Conservation (phyloP, 1,140 invertebrate species). For the Globodera rostochiensis region DNA sequence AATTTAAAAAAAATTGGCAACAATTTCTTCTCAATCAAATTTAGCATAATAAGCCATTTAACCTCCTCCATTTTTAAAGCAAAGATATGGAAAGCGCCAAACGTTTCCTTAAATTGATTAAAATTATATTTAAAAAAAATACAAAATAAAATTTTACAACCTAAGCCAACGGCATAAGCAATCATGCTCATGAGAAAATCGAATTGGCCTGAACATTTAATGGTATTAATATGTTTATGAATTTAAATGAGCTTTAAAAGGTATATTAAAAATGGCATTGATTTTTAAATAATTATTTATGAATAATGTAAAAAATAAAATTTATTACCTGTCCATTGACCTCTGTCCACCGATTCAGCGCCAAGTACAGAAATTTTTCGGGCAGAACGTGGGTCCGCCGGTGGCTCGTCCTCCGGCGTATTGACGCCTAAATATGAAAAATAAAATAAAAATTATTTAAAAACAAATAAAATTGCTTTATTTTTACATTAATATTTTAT, state of each 20-base stretch:
- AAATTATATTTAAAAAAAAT: background rate
- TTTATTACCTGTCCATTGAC: slow-evolving; percentile 59
- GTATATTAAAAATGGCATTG: too few species aligned
- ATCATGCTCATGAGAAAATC: slow-evolving; percentile 69
- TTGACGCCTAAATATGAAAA: background rate
- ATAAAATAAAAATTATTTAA: background rate
- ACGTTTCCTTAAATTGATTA: slow-evolving; percentile 66
- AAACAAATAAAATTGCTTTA: background rate
- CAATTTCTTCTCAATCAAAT: background rate
- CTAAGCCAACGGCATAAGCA: slow-evolving; percentile 84
- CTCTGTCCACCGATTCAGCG: slow-evolving; percentile 52
- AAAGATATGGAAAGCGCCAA: slow-evolving; percentile 69
- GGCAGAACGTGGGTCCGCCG: slow-evolving; percentile 23
- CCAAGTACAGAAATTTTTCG: slow-evolving; percentile 53
- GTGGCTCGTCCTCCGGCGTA: background rate
- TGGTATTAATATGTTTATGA: background rate
- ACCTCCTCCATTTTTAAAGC: slow-evolving; percentile 69
- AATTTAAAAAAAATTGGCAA: background rate
- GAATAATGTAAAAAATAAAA: background rate
- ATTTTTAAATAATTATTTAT: too few species aligned
- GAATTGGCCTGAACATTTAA: slow-evolving; percentile 49
- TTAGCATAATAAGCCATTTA: background rate
- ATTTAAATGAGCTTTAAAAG: too few species aligned
- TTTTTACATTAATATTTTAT: background rate
- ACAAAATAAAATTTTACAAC: slow-evolving; percentile 28